Conservation (phyloP, 2,888 invertebrate species). For the Mycalesis mineus region DNA sequence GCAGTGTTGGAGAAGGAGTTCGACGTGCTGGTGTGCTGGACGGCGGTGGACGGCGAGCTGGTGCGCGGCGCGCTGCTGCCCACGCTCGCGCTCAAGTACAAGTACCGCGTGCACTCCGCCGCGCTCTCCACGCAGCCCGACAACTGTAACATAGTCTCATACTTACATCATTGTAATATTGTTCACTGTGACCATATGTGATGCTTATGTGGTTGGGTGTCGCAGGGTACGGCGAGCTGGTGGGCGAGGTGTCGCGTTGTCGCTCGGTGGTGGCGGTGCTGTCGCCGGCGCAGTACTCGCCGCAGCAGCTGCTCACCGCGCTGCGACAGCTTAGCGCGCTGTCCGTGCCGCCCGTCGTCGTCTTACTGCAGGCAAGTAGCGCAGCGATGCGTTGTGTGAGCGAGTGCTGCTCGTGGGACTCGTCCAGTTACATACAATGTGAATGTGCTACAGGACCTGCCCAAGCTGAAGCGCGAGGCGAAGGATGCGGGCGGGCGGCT, state of each 20-base stretch:
- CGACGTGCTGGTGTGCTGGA: constrained; percentile 82
- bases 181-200: too few species aligned
- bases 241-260: constrained; percentile 57
- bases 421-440: too few species aligned
- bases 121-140: constrained; percentile 73
- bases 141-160: too few species aligned
- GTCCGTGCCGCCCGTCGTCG: constrained; percentile 63
- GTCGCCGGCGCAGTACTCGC: constrained; percentile 64
- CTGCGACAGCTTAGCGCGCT: constrained; percentile 59
- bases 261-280: constrained; percentile 65
- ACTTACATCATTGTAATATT: too few species aligned
- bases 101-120: constrained; percentile 80
- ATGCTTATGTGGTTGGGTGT: too few species aligned
- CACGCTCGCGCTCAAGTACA: constrained; percentile 80
- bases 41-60: constrained; percentile 80
- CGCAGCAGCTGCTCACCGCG: constrained; percentile 59
- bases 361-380: constrained; percentile 60
- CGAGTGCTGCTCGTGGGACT: too few species aligned
- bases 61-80: constrained; percentile 80
- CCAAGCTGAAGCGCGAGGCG: constrained; percentile 71
- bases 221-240: constrained; percentile 73
- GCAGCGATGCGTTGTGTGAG: too few species aligned
- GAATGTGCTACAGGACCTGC: constrained; percentile 70
- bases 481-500: constrained; percentile 76
- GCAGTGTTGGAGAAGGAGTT: constrained; percentile 73